A percentile compares a stretch with the other conserved stretches of the same genome.
Evolutionary conservation across 2,797 vertebrate genomes (phyloP).

Genomic region (Pangasius sanitwongsei): DNA sequence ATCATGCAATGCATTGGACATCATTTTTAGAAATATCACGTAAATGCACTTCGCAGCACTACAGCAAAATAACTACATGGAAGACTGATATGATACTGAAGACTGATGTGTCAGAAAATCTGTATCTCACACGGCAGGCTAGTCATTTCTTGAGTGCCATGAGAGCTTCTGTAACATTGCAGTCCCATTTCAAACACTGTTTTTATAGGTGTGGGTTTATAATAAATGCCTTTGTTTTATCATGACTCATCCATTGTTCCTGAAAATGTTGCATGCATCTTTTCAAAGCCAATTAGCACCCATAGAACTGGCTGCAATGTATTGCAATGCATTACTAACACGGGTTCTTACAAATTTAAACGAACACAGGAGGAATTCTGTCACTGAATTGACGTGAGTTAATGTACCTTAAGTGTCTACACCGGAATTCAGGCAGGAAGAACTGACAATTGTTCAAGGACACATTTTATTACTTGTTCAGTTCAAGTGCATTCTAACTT

Average conservation of each 20-base stretch:
- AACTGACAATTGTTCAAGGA: slow-evolving; percentile 69
- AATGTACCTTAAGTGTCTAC: slow-evolving; percentile 61
- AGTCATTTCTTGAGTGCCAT: too few species aligned
- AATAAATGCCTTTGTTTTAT: slow-evolving; percentile 72
- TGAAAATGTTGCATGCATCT: slow-evolving; percentile 64
- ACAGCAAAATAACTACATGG: neutral
- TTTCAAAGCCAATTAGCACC: slow-evolving; percentile 71
- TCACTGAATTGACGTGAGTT: slow-evolving; percentile 40
- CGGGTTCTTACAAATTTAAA: neutral
- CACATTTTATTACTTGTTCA: slow-evolving; percentile 70
- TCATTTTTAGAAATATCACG: neutral
- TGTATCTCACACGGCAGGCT: too few species aligned
- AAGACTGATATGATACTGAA: too few species aligned
- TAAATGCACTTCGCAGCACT: neutral
- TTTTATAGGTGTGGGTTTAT: slow-evolving; percentile 66
- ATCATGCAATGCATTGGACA: neutral
- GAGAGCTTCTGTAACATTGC: neutral
- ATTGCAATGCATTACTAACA: neutral
- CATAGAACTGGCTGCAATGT: slow-evolving; percentile 50
- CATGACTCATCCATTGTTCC: slow-evolving; percentile 67
- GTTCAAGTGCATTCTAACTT: slow-evolving; percentile 63
- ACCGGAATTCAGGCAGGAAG: slow-evolving; percentile 66
- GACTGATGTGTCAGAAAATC: too few species aligned
- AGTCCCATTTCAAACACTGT: slow-evolving; percentile 64
- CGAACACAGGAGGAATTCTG: slow-evolving; percentile 3